Base-by-base conservation (phyloP, 1,140 invertebrate species). In the Elysia chlorotica region DNA sequence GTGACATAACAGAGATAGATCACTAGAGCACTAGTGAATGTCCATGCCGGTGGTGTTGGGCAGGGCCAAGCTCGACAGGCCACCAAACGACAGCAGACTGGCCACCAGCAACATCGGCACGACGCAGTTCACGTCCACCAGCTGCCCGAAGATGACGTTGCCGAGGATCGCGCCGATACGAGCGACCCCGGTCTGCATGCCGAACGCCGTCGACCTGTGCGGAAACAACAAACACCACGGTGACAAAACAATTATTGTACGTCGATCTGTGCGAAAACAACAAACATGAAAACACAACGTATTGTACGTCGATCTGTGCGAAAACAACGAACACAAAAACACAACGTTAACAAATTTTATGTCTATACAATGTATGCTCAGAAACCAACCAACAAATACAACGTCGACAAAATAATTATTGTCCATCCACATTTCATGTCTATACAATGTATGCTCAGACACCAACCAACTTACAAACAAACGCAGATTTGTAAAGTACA, bases 151-250 rank as follows among this genome's bases (percentile, higher is more conserved):
- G 21, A 83, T 78, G 14, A 89, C 36, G 71, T 87, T 89, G 28
- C 89, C 89, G 17, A 87, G 62, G 23, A 90, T 87, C 23, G 89
- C 89, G 2, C 86, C 88, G 3, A 90, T 77, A 4, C 89, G 77
- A 17, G 82, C 86, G 1, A 87, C 68, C 0, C 85, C 87, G 48
- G 83, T 86, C 63, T 87, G 81, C 36, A 89, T 79, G 56, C 89
- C 89, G 71, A 87, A 87, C 0, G 88, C 88, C 37, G 89, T 89
- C 10, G 88, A 88, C 74, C 89, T 90, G n/a, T n/a, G n/a, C n/a
- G n/a, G n/a, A n/a, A n/a, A n/a, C n/a, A n/a, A n/a, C n/a, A n/a
- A n/a, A n/a, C n/a, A n/a, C n/a, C n/a, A n/a, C n/a, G n/a, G n/a
- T n/a, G n/a, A 54, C 62, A 82, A 82, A 57, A 66, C 33, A 23